Base-by-base conservation (phyloP, 2,888 invertebrate species). In the Chymomyza caudatula region DNA sequence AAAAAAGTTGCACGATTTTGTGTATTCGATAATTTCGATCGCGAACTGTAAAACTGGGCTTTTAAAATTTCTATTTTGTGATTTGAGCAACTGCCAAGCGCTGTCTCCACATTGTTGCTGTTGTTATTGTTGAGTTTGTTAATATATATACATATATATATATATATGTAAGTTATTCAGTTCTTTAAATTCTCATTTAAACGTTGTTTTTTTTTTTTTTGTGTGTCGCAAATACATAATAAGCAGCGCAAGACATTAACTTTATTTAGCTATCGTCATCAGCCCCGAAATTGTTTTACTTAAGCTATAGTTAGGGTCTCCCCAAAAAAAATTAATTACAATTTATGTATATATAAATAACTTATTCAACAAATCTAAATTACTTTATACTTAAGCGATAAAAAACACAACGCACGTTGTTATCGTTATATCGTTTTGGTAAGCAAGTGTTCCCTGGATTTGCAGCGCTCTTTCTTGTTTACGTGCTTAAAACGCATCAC, bases 401-500 rank as follows among this genome's bases (percentile, higher is more conserved):
- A n/a, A n/a, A n/a, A n/a, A n/a, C n/a, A n/a, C n/a, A n/a, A n/a
- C n/a, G n/a, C n/a, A n/a, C n/a, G n/a, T n/a, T n/a, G n/a, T n/a
- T n/a, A n/a, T n/a, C n/a, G n/a, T n/a, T n/a, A n/a, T n/a, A n/a
- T n/a, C 19, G 3, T 19, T 47, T 47, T 17, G 25, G n/a, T 4
- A 17, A 42, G 11, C 6, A 42, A 13, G 23, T 6, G 19, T 8
- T 55, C 6, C n/a, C 42, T 37, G n/a, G 8, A 17, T 22, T 20
- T 37, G n/a, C 17, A 4, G 23, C 19, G 20, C 17, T 42, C 4
- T 4, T 6, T 15, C 2, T 4, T 29, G 11, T 29, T 44, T 58
- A 60, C 63, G 54, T 37, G 56, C 65, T 87, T 78, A 90, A 69
- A 90, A 90, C 6, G 90, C 87, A 69, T 90, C 90, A 25, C 89